Evolutionary conservation across 1,140 invertebrate genomes (phyloP).

Genomic region (Drosophila lini): DNA sequence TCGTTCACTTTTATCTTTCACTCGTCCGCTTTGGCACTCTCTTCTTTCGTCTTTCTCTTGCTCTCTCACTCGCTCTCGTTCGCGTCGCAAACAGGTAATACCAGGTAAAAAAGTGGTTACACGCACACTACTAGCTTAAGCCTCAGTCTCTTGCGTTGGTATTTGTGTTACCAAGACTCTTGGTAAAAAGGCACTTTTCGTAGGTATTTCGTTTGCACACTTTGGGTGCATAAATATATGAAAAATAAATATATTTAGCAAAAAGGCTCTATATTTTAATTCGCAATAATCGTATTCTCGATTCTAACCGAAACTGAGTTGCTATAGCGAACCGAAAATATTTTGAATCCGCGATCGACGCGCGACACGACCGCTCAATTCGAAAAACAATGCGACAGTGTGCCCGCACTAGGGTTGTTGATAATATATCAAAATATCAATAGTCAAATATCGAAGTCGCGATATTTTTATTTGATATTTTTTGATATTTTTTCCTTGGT

Average conservation of each 20-base stretch:
- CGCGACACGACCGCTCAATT: conserved; percentile 22
- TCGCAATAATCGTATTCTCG: background rate
- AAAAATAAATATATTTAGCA: background rate
- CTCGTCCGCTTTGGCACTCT: conserved; percentile 32
- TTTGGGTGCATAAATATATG: conserved; percentile 1
- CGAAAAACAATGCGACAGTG: conserved; percentile 12
- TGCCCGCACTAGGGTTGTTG: too few species aligned
- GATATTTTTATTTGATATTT: too few species aligned
- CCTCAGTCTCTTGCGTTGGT: conserved; percentile 28
- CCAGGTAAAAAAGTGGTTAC: conserved; percentile 64
- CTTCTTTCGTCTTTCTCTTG: conserved; percentile 12
- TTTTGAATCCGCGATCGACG: conserved; percentile 37
- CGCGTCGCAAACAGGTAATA: conserved; percentile 51
- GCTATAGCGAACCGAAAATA: background rate
- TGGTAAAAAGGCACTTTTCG: conserved; percentile 37
- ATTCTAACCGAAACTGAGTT: background rate
- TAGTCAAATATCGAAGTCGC: too few species aligned
- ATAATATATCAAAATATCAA: too few species aligned
- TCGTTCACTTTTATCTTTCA: conserved; percentile 53
- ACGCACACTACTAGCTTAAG: conserved; percentile 32
- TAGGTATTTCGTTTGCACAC: conserved; percentile 12
- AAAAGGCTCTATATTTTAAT: background rate
- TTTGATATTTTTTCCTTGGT: too few species aligned
- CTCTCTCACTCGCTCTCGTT: conserved; percentile 9
- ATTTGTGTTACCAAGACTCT: conserved; percentile 46